phyloP scores from a whole-genome alignment of 2,113 vertebrate species.

The Ptyas mucosa region DNA sequence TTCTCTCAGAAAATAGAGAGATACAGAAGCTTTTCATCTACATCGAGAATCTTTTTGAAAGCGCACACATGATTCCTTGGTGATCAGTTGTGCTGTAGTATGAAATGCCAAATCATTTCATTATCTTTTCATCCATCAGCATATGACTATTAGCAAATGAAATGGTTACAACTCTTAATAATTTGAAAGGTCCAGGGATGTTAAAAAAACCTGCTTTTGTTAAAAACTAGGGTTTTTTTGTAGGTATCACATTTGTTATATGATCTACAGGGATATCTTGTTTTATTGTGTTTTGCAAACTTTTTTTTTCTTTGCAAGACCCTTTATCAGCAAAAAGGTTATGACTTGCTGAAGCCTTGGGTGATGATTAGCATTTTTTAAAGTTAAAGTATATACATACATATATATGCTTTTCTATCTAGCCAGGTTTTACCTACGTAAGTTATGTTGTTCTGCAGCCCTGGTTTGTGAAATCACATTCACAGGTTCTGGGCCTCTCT shows the following conservation, averaged over 20 bases:
- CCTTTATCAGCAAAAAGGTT: neutral
- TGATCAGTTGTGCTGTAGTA: neutral
- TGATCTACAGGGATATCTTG: neutral
- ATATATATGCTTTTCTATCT: too few relatives aligned
- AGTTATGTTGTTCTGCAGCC: too few relatives aligned
- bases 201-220: neutral
- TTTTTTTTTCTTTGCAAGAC: neutral
- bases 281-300: neutral
- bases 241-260: neutral
- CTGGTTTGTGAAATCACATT: too few relatives aligned
- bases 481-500: too few relatives aligned
- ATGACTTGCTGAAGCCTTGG: neutral
- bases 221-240: neutral
- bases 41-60: neutral
- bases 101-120: neutral
- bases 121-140: slow-evolving; percentile 4
- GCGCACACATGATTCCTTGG: fast-evolving
- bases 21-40: neutral
- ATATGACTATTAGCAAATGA: neutral
- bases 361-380: neutral
- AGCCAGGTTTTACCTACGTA: too few relatives aligned
- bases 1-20: neutral
- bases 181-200: neutral
- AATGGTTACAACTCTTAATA: neutral
- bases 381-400: neutral